Conservation (phyloP, 2,113 vertebrate genomes). For the Lepisosteus oculatus region DNA sequence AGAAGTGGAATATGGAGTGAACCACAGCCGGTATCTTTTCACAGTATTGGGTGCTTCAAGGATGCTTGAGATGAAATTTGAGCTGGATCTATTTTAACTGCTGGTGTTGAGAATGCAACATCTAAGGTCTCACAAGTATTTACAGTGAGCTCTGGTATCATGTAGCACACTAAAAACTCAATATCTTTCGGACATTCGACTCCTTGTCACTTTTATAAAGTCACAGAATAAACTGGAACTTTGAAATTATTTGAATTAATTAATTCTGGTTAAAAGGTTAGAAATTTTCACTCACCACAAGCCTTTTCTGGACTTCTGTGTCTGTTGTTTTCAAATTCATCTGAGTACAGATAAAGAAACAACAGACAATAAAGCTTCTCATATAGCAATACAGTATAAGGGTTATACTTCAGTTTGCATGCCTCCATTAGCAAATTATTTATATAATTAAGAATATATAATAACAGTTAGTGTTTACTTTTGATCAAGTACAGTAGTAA, state of each 20-base stretch:
- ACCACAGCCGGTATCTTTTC: not conserved
- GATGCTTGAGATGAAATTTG: not conserved
- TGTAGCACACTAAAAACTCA: no score
- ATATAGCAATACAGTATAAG: no score
- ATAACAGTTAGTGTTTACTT: no score
- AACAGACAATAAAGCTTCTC: not conserved
- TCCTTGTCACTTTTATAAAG: no score
- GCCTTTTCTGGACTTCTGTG: slow-evolving; percentile 54
- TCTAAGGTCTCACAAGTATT: not conserved
- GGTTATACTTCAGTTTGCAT: no score
- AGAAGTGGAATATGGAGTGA: not conserved
- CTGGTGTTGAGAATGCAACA: slow-evolving; percentile 3
- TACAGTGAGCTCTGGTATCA: not conserved
- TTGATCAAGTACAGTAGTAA: no score
- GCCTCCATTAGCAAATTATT: no score
- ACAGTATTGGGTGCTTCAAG: not conserved
- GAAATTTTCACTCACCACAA: slow-evolving; percentile 44
- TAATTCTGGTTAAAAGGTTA: no score
- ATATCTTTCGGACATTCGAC: no score
- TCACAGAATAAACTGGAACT: no score
- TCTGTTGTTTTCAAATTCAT: slow-evolving; percentile 39
- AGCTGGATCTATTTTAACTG: slow-evolving; percentile 7
- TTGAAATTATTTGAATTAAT: no score
- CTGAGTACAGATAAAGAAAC: slow-evolving; percentile 32
- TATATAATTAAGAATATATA: no score